A percentile compares a stretch with the other conserved stretches of the same genome.
Evolutionary conservation across 2,888 invertebrate species (phyloP).

Genomic region (Platynereis dumerilii): DNA sequence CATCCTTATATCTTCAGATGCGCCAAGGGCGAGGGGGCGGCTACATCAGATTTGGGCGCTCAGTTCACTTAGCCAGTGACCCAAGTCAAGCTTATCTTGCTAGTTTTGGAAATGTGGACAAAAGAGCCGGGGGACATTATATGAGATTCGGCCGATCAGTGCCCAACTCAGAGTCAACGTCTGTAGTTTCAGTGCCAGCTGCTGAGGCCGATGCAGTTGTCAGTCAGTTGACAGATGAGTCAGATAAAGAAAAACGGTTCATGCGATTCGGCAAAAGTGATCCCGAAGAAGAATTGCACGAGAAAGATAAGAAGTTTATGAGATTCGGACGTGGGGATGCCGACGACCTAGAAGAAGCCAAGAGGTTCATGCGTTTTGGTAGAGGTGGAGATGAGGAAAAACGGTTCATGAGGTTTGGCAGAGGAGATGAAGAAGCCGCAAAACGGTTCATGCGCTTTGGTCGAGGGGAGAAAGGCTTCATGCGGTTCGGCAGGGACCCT

Average conservation of each 20-base stretch:
- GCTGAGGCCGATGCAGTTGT: conserved; percentile 30
- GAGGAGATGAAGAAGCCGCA: conserved; percentile 30
- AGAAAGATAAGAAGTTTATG: conserved; percentile 39
- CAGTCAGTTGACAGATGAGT: conserved; percentile 35
- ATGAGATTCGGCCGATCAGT: conserved; percentile 40
- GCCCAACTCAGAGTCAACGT: conserved; percentile 29
- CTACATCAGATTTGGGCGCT: conserved; percentile 49
- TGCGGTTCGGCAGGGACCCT: conserved; percentile 30
- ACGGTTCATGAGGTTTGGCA: conserved; percentile 36
- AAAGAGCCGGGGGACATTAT: conserved; percentile 37
- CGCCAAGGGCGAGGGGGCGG: conserved; percentile 33
- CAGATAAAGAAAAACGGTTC: conserved; percentile 41
- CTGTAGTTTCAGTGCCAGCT: background rate
- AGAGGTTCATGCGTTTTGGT: conserved; percentile 35
- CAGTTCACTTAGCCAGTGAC: conserved; percentile 13
- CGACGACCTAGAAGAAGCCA: conserved; percentile 19
- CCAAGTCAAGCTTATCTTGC: conserved; percentile 2
- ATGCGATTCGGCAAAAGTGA: conserved; percentile 49
- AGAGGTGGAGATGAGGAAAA: conserved; percentile 35
- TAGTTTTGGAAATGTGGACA: conserved; percentile 31
- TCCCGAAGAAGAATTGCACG: conserved; percentile 28
- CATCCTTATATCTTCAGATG: conserved; percentile 4
- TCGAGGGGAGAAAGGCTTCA: conserved; percentile 29
- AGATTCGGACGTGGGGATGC: conserved; percentile 40
- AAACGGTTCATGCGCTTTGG: conserved; percentile 9